Conservation (phyloP, 2,113 vertebrate species). For the Etheostoma spectabile region DNA sequence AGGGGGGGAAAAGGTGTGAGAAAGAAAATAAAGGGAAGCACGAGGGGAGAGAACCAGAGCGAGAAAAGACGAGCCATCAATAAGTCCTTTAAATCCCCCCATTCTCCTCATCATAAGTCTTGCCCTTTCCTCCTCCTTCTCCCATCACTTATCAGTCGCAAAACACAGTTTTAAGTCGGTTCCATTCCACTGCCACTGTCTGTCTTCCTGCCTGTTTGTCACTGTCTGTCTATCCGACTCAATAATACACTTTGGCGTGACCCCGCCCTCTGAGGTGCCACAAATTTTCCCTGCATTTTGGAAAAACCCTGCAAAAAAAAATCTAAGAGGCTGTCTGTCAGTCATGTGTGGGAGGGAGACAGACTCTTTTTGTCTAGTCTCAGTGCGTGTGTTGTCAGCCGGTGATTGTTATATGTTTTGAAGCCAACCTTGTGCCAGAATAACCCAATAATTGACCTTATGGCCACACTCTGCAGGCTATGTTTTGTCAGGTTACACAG, state of each 20-base stretch:
- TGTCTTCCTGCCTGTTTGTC: slow-evolving; percentile 60
- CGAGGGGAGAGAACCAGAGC: neutral
- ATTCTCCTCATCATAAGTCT: slow-evolving; percentile 40
- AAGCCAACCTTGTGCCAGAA: slow-evolving; percentile 54
- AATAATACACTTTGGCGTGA: slow-evolving; percentile 60
- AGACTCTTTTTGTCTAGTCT: slow-evolving; percentile 22
- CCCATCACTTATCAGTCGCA: slow-evolving; percentile 65
- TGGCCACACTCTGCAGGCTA: slow-evolving; percentile 60
- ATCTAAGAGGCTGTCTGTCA: slow-evolving; percentile 34
- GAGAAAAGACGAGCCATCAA: slow-evolving; percentile 11
- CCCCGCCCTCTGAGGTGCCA: slow-evolving; percentile 36
- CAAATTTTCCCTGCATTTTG: slow-evolving; percentile 4
- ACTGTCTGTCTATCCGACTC: slow-evolving; percentile 46
- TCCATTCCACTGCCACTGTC: slow-evolving; percentile 67
- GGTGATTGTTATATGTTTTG: slow-evolving; percentile 48
- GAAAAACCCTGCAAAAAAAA: slow-evolving; percentile 23
- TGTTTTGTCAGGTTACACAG: slow-evolving; percentile 69
- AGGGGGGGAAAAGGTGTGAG: neutral
- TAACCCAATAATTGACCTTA: slow-evolving; percentile 72
- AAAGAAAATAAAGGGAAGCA: neutral
- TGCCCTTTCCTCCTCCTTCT: slow-evolving; percentile 28
- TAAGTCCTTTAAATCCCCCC: slow-evolving; percentile 38
- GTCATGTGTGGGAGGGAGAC: slow-evolving; percentile 26
- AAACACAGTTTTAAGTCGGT: slow-evolving; percentile 65
- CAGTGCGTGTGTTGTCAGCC: slow-evolving; percentile 43